Evolutionary conservation across 2,113 vertebrate genomes (phyloP), one percentile per base, ranked within the genome.

Genomic region (Sylvia atricapilla): DNA sequence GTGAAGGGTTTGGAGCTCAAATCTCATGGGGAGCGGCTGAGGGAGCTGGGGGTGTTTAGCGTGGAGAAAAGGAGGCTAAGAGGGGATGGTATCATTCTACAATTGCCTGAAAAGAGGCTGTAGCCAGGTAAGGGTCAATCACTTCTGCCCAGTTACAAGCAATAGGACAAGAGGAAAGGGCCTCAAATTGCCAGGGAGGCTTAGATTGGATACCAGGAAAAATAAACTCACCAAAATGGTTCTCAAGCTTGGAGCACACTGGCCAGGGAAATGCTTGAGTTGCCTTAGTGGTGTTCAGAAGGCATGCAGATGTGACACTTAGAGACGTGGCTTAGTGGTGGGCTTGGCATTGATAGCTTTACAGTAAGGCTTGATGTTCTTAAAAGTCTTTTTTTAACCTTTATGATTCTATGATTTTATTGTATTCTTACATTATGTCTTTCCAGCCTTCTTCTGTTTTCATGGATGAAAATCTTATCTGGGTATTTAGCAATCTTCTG

Each of bases 91-190:
- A 37, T 24, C 1, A 2, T 10, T 31, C 49, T 84, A 16, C 16
- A 76, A 2, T 13, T 68, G 5, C 31, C 37, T 63, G 43, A 22
- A 50, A 46, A 35, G 24, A 70, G 23, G 4, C 2, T 67, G 23
- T 25, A 62, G 23, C 0, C 1, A 58, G 17, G 11, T 25, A 9
- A 14, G 23, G 3, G 2, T 50, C 1, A 0, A 8, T 53, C 23
- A 80, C 17, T 58, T 77, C 13, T 68, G 8, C 7, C 21, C 41
- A 30, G 25, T 35, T 44, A 49, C 23, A 27, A 49, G 24, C 0
- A 2, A 30, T 22, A 68, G 23, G 24, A 58, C 1, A 2, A 64
- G 39, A 85, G 1, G 10, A 74, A 69, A 44, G 4, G 2, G 13
- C 3, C 19, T 74, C 5, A n/a, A 33, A 47, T 55, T 89, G 11